phyloP scores from a whole-genome alignment of 2,113 vertebrate genomes.

The Eupsittula cactorum region DNA sequence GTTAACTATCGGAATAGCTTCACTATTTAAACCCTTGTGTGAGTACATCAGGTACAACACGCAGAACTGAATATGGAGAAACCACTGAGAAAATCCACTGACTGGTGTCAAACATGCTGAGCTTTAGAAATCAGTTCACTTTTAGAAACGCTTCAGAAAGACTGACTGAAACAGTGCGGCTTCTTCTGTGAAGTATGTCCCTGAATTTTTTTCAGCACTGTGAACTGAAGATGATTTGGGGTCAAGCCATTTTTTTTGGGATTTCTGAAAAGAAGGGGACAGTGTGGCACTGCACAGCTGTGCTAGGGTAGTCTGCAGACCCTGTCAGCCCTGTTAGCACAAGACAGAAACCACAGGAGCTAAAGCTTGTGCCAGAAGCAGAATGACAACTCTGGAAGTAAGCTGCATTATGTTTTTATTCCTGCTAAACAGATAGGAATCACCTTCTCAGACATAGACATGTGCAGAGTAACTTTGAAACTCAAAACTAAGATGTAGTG shows the following conservation, averaged over 20 bases:
- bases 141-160: background rate
- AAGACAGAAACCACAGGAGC: background rate
- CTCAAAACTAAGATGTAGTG: background rate
- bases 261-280: background rate
- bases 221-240: background rate
- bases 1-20: background rate
- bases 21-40: background rate
- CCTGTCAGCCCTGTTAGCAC: background rate
- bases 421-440: background rate
- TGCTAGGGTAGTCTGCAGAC: background rate
- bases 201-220: background rate
- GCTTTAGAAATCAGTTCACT: slow-evolving; percentile 16
- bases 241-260: background rate
- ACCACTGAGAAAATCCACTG: background rate
- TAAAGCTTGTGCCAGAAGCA: background rate
- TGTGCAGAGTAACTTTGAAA: background rate
- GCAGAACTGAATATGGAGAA: background rate
- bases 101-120: background rate
- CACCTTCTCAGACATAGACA: background rate
- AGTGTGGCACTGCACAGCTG: background rate
- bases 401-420: background rate
- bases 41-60: background rate
- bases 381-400: background rate
- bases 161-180: background rate
- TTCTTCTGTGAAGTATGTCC: background rate